Conservation (phyloP, 1,140 invertebrate species). For the Drosophila sulfurigaster region DNA sequence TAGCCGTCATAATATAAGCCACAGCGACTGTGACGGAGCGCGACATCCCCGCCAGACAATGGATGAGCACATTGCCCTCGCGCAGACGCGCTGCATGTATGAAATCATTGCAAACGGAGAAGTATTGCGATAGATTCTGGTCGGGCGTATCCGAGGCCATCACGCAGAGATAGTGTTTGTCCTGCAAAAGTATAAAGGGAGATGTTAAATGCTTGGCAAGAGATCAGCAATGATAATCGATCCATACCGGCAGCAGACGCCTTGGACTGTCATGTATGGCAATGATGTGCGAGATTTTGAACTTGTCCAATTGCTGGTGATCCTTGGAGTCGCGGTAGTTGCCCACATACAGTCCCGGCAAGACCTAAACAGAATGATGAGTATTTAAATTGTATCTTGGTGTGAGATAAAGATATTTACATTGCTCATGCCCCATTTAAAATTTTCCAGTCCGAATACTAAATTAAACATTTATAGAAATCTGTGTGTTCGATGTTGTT, state of each 20-base stretch:
- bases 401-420: constrained; percentile 21
- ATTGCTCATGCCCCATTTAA: constrained; percentile 67
- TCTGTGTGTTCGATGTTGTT: constrained; percentile 9
- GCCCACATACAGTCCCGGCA: constrained; percentile 94
- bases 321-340: constrained; percentile 97
- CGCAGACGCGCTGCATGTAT: constrained; percentile 95
- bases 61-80: constrained; percentile 96
- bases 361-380: constrained; percentile 87
- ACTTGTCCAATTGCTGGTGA: constrained; percentile 92
- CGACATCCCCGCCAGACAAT: constrained; percentile 98
- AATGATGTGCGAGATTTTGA: constrained; percentile 97
- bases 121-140: constrained; percentile 97
- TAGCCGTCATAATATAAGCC: constrained; percentile 94
- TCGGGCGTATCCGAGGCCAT: constrained; percentile 96
- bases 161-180: constrained; percentile 97
- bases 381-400: neutral
- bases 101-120: constrained; percentile 97
- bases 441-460: constrained; percentile 28
- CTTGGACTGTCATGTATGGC: constrained; percentile 97
- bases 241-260: constrained; percentile 92
- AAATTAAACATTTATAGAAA: constrained; percentile 1
- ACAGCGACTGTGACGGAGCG: constrained; percentile 97
- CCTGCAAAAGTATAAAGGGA: constrained; percentile 87
- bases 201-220: neutral
- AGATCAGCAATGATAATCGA: neutral